A percentile compares a stretch with the other conserved stretches of the same genome.
phyloP scores from a whole-genome alignment of 2,113 vertebrate species.

The Macroglossus sobrinus region DNA sequence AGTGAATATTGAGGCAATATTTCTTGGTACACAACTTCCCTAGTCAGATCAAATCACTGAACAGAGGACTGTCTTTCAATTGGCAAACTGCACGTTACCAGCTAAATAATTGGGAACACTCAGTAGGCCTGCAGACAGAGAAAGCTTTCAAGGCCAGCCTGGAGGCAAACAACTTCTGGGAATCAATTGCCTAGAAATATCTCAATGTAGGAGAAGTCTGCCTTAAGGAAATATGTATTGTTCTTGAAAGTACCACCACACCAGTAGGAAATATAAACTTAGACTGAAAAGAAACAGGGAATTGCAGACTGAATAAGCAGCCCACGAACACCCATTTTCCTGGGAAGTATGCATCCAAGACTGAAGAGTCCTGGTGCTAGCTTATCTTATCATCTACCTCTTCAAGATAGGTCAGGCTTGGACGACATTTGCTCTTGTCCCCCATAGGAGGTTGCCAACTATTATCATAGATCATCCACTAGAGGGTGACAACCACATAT shows the following conservation, averaged over 20 bases:
- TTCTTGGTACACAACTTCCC: neutral
- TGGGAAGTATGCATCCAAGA: neutral
- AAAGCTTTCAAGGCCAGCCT: neutral
- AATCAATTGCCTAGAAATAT: neutral
- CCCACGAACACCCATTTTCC: neutral
- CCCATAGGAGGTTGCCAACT: constrained; percentile 53
- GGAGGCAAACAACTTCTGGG: neutral
- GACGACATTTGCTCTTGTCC: constrained; percentile 25
- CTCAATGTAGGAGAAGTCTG: constrained; percentile 28
- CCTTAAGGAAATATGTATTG: constrained; percentile 58
- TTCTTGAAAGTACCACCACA: constrained; percentile 55
- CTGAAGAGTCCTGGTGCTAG: neutral
- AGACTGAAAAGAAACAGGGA: constrained; percentile 9
- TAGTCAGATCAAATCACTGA: neutral
- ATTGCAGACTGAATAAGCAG: constrained; percentile 10
- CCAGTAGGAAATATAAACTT: constrained; percentile 50
- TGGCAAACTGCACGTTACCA: neutral
- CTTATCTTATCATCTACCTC: neutral
- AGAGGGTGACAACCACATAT: constrained; percentile 75
- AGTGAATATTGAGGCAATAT: neutral
- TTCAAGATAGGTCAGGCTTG: neutral
- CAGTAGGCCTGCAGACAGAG: neutral
- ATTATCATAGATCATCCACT: constrained; percentile 73
- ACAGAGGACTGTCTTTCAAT: neutral
- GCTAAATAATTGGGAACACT: neutral